Evolutionary conservation across 2,888 invertebrate genomes (phyloP), one percentile per base, ranked within the genome.

Genomic region (Pristionchus arcanus): DNA sequence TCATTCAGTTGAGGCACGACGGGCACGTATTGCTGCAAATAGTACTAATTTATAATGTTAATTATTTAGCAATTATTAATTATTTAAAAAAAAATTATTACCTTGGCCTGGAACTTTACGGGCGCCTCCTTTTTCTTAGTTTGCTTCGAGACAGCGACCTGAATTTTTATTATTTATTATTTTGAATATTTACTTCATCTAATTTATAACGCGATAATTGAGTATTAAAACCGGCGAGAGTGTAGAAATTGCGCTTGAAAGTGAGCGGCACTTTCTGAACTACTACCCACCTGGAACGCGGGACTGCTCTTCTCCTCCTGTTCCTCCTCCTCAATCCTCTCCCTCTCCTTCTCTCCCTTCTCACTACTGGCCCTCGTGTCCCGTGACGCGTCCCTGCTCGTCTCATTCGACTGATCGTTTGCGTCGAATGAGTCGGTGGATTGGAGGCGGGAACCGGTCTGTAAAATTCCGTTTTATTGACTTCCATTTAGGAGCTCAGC

Each of bases 51-150:
- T 9, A 49, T 49, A n/a, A n/a, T n/a, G n/a, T 49, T 7, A 49
- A 66, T 66, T n/a, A 71, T 15, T 63, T 63, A 3, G 7, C 7
- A 31, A 31, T 16, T 34, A 31, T 71, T 7, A 63, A n/a, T 63
- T 63, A n/a, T 4, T 66, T 15, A 71, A 66, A 13, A 15, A 25
- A 19, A n/a, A 15, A 21, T 25, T 25, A 66, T n/a, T n/a, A 66
- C 68, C 68, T 71, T 71, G 13, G 68, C 68, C 68, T 71, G 68
- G 68, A 71, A 71, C 34, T 71, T 71, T 31, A 31, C 34, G 13
- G 42, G 42, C 42, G 15, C 68, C 21, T 71, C 68, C 31, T 28
- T 28, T 34, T 71, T 71, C 68, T 71, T 71, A 15, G 9, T 21
- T 16, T 71, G 34, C 68, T 71, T 71, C 31, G 68, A 31, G 19